Base-by-base conservation (phyloP, 2,888 invertebrate species). In the Heliconius hortense region DNA sequence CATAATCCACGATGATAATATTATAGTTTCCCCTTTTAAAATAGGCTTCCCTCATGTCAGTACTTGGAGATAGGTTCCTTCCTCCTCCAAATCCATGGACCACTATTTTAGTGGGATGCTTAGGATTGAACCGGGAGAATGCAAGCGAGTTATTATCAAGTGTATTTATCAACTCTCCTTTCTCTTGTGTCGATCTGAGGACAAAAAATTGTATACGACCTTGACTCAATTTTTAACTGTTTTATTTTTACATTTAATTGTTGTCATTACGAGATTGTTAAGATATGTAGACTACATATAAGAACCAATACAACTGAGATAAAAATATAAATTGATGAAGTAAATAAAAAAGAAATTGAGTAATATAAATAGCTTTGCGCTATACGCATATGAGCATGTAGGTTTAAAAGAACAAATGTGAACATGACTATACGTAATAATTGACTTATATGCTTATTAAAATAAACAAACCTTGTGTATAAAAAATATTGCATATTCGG, bases 61-160 rank as follows among this genome's bases (percentile, higher is more conserved):
- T 97, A 86, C 97, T 97, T 0, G 98, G 98, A 0, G 97, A 96
- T 53, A 96, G 93, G 85, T 96, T 96, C 78, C 97, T 92, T 0
- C 98, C 97, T 0, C 97, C 98, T 0, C 98, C 97, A 84, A 98
- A 98, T 10, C 98, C 98, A 84, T 98, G 98, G 26, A 98, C 97
- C 67, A 98, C 96, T 31, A 98, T 95, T 92, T 98, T 98, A 8
- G 97, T 97, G 0, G 97, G 96, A 87, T 97, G 96, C 0, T 94
- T 95, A 0, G 96, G 95, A 88, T 98, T 97, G 88, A 97, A 98
- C 81, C 95, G 96, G 0, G 97, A 97, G 77, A 95, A 94, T 80
- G 95, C 95, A 31, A 98, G 89, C 0, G 97, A 96, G 59, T 96
- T 95, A 67, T 95, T 92, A 82, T 96, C 95, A 35, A 96, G 93